Evolutionary conservation across 2,797 vertebrate genomes (phyloP).

Genomic region (Rhincodon typus): DNA sequence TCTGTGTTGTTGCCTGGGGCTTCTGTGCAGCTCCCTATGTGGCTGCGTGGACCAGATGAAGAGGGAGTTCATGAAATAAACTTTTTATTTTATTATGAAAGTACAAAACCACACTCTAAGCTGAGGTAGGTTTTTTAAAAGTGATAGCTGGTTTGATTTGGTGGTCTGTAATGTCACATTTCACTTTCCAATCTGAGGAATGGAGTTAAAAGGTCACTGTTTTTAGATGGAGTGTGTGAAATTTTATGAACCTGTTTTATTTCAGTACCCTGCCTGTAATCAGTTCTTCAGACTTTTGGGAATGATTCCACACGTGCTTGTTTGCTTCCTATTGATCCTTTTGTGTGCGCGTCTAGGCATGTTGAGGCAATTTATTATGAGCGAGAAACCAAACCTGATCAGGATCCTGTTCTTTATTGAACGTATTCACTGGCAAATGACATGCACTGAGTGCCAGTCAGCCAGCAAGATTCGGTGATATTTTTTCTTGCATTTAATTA

Average conservation of each 20-base stretch:
- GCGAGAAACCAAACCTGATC: not conserved
- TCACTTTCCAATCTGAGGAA: not conserved
- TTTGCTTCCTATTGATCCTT: not conserved
- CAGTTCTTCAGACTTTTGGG: not conserved
- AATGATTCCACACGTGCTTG: not conserved
- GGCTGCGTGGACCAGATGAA: constrained; percentile 87
- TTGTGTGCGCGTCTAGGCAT: not conserved
- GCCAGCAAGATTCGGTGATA: too few relatives aligned
- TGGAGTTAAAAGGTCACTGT: not conserved
- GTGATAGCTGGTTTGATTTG: too few relatives aligned
- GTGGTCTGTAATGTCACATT: not conserved
- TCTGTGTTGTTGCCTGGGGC: constrained; percentile 74
- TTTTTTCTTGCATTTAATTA: not conserved
- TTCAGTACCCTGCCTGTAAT: not conserved
- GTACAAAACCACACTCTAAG: constrained; percentile 71
- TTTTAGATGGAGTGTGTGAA: not conserved
- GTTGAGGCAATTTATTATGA: not conserved
- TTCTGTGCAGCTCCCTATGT: constrained; percentile 84
- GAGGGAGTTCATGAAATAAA: constrained; percentile 97
- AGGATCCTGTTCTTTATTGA: not conserved
- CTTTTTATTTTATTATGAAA: constrained; percentile 94
- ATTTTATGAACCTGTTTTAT: not conserved
- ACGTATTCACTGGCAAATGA: not conserved
- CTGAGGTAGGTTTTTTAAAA: constrained; percentile 63
- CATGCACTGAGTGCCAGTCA: not conserved